phyloP scores from a whole-genome alignment of 2,888 invertebrate species.

The Tachina grossa region DNA sequence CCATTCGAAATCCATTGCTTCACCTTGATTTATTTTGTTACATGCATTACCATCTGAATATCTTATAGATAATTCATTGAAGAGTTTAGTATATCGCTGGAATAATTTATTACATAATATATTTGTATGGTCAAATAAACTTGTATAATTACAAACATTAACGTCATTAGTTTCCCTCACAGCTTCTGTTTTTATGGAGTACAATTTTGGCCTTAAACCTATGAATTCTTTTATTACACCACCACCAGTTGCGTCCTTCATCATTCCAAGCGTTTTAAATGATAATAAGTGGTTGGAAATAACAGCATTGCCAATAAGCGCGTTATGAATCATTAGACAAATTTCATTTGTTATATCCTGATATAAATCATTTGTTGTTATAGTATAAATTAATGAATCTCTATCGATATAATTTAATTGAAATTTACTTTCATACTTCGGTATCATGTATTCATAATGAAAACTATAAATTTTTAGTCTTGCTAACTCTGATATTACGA shows the following conservation, averaged over 20 bases:
- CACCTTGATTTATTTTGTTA: no score
- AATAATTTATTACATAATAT: neutral
- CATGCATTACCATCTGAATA: neutral
- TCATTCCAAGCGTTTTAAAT: constrained; percentile 49
- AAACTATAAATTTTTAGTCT: constrained; percentile 69
- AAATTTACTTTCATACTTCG: constrained; percentile 30
- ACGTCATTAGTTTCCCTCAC: neutral
- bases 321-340: constrained; percentile 66
- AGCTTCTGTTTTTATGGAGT: neutral
- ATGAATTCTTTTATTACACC: constrained; percentile 61
- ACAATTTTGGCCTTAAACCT: constrained; percentile 27
- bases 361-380: constrained; percentile 66
- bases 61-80: neutral
- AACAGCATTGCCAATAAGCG: constrained; percentile 69
- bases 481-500: constrained; percentile 65
- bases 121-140: neutral
- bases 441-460: constrained; percentile 60
- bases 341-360: constrained; percentile 49
- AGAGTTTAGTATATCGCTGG: neutral
- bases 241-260: constrained; percentile 68
- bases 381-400: constrained; percentile 58
- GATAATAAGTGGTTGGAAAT: no score
- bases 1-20: no score
- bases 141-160: neutral
- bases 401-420: constrained; percentile 58